Evolutionary conservation across 2,888 invertebrate genomes (phyloP).

Genomic region (Phania funesta): DNA sequence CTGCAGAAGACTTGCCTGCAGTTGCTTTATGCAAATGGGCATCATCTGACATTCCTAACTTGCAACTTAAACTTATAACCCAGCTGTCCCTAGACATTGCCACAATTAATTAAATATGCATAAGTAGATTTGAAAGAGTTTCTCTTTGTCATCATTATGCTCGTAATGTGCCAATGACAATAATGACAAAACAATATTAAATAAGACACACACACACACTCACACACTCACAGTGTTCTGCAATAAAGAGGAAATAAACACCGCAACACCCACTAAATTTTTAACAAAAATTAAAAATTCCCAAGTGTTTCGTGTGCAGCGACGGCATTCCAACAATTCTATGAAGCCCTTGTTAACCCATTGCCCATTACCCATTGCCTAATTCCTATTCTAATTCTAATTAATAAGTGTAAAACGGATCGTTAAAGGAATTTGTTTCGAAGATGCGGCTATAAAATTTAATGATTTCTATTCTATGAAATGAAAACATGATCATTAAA

Average conservation of each 20-base stretch:
- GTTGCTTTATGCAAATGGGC: slow-evolving; percentile 58
- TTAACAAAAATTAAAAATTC: slow-evolving; percentile 34
- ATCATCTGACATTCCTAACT: slow-evolving; percentile 45
- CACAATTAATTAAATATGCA: slow-evolving; percentile 74
- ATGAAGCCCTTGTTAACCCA: slow-evolving; percentile 32
- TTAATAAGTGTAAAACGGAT: slow-evolving; percentile 37
- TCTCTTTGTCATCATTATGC: not conserved
- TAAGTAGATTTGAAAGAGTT: slow-evolving; percentile 65
- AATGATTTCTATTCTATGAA: no score
- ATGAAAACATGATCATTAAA: no score
- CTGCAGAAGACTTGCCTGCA: not conserved
- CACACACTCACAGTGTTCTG: not conserved
- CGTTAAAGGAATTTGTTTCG: slow-evolving; percentile 1
- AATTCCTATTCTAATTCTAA: slow-evolving; percentile 51
- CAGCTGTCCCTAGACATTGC: slow-evolving; percentile 70
- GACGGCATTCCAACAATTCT: slow-evolving; percentile 35
- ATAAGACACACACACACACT: not conserved
- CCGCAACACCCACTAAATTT: slow-evolving; percentile 52
- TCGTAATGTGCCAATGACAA: not conserved
- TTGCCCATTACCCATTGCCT: no score
- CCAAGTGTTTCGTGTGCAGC: slow-evolving; percentile 37
- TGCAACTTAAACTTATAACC: slow-evolving; percentile 63
- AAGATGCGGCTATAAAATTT: not conserved
- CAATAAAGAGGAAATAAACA: slow-evolving; percentile 33
- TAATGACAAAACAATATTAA: slow-evolving; percentile 38